phyloP scores from a whole-genome alignment of 2,113 vertebrate genomes.

The Podarcis muralis region DNA sequence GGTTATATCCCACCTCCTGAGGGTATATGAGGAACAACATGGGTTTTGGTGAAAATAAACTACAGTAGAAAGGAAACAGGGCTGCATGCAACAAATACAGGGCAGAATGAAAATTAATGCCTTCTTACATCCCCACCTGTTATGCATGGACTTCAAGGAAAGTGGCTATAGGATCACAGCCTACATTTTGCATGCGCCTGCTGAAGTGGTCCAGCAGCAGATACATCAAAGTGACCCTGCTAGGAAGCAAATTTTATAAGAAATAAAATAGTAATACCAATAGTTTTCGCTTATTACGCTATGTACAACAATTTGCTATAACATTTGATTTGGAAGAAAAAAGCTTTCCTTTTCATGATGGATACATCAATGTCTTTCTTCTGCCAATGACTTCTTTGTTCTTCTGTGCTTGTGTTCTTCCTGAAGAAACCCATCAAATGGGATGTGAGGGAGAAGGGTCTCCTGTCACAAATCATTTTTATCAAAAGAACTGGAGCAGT shows the following conservation, averaged over 20 bases:
- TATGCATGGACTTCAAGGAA: too few species aligned
- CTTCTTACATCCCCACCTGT: too few species aligned
- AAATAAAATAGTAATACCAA: neutral
- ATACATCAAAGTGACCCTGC: too few species aligned
- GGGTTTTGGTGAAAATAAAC: too few species aligned
- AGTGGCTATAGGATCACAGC: too few species aligned
- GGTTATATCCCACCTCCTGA: neutral
- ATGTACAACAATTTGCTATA: constrained; percentile 16
- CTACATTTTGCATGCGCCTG: too few species aligned
- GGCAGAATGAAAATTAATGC: too few species aligned
- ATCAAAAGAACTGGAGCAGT: neutral
- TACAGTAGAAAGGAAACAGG: too few species aligned
- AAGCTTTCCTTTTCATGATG: constrained; percentile 43
- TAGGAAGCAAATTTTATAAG: too few species aligned
- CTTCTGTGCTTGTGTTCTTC: constrained; percentile 41
- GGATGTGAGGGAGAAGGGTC: constrained; percentile 14
- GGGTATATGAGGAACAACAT: neutral
- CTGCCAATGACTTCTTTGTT: constrained; percentile 40
- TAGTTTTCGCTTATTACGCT: neutral
- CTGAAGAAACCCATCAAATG: constrained; percentile 37
- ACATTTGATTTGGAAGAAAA: constrained; percentile 44
- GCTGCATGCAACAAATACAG: too few species aligned
- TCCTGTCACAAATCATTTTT: neutral
- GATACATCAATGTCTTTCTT: constrained; percentile 9
- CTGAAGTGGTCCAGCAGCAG: too few species aligned